Conservation (phyloP, 2,113 vertebrate genomes). For the Callipepla californica region DNA sequence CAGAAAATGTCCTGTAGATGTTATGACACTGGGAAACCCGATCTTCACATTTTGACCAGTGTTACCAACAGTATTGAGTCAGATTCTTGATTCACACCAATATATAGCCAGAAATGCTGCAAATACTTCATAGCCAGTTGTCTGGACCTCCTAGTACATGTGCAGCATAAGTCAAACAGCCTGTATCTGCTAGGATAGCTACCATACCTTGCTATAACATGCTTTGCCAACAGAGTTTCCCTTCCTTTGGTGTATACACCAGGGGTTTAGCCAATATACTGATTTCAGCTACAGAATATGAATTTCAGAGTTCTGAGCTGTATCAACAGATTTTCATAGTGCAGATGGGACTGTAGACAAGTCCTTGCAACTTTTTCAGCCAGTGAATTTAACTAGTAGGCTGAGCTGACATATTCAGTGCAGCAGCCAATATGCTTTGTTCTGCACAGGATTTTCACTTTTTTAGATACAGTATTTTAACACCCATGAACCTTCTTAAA, state of each 20-base stretch:
- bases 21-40: background rate
- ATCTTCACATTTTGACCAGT: background rate
- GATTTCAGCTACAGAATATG: conserved; percentile 4
- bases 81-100: background rate
- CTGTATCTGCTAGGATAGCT: conserved; percentile 20
- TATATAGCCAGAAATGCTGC: background rate
- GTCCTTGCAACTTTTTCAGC: conserved; percentile 9
- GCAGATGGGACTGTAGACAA: conserved; percentile 23
- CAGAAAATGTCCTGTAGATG: background rate
- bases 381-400: background rate
- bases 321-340: conserved; percentile 12
- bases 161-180: conserved; percentile 27
- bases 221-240: conserved; percentile 23
- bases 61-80: background rate
- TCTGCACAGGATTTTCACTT: background rate
- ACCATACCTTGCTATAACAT: conserved; percentile 20
- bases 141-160: background rate
- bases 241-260: background rate
- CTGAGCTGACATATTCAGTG: background rate
- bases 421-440: background rate
- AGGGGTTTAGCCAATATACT: conserved; percentile 53
- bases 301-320: conserved; percentile 17
- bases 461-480: background rate
- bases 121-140: background rate
- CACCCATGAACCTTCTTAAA: background rate